Evolutionary conservation across 2,113 vertebrate genomes (phyloP).

Genomic region (Callospermophilus lateralis): DNA sequence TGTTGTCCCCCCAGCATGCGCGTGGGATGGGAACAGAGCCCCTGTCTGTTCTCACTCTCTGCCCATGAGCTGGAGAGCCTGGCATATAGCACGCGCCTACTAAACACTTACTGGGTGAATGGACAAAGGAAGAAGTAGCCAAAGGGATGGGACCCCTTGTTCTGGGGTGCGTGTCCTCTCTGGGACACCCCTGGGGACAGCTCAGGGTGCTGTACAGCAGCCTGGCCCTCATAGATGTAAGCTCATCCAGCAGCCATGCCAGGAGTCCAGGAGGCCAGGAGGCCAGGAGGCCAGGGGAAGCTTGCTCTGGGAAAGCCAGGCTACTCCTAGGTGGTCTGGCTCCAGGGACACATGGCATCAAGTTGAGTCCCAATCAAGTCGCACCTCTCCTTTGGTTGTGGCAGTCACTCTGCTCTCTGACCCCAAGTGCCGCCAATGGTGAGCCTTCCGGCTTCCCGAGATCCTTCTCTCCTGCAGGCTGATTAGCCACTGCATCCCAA

Average conservation of each 20-base stretch:
- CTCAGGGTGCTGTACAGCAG: accelerated
- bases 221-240: not conserved
- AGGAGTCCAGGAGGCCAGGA: not conserved
- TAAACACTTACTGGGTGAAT: accelerated
- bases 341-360: accelerated
- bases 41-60: no score
- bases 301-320: accelerated
- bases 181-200: not conserved
- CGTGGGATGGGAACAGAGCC: accelerated
- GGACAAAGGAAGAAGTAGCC: not conserved
- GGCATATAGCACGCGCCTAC: not conserved
- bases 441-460: not conserved
- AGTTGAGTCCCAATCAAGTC: accelerated
- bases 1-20: accelerated
- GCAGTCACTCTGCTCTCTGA: not conserved
- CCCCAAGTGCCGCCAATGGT: accelerated
- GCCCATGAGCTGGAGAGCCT: not conserved
- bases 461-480: no score
- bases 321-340: not conserved
- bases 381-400: not conserved
- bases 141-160: accelerated
- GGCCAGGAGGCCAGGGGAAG: not conserved
- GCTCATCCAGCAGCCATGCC: accelerated
- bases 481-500: not conserved
- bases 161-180: accelerated